Percentiles rank a stretch among this genome's conserved stretches.
phyloP scores from a whole-genome alignment of 2,888 invertebrate genomes.

The Glyphotaelius pellucidus region DNA sequence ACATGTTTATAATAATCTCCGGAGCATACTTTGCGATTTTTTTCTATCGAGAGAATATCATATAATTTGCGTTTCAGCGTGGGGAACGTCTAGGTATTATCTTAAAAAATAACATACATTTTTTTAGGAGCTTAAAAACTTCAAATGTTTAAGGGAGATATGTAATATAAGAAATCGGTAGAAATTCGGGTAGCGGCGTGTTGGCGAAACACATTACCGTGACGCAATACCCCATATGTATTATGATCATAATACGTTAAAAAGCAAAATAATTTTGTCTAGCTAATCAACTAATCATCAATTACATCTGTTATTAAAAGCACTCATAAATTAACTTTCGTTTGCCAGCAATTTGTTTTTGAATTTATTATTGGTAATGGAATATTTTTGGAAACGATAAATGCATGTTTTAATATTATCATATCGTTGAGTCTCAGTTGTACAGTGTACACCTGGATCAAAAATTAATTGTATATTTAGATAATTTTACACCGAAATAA shows the following conservation, averaged over 20 bases:
- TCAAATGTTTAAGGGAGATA: no score
- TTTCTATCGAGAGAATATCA: no score
- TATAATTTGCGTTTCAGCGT: no score
- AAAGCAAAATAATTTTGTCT: neutral
- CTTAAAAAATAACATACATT: no score
- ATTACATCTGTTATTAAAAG: neutral
- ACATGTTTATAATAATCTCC: no score
- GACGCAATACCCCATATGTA: neutral
- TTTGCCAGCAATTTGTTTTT: neutral
- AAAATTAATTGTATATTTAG: neutral
- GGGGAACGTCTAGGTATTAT: no score
- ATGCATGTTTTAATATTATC: neutral
- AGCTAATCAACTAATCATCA: neutral
- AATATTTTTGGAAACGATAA: neutral
- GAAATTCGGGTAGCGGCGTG: no score
- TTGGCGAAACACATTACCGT: neutral
- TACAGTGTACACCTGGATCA: neutral
- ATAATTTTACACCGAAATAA: neutral
- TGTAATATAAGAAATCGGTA: no score
- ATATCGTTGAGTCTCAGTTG: neutral
- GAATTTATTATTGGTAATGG: neutral
- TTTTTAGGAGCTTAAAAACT: no score
- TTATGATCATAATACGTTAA: neutral
- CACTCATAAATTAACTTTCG: neutral
- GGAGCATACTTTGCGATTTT: no score